Conservation (phyloP, 1,140 invertebrate species). For the Hyles euphorbiae region DNA sequence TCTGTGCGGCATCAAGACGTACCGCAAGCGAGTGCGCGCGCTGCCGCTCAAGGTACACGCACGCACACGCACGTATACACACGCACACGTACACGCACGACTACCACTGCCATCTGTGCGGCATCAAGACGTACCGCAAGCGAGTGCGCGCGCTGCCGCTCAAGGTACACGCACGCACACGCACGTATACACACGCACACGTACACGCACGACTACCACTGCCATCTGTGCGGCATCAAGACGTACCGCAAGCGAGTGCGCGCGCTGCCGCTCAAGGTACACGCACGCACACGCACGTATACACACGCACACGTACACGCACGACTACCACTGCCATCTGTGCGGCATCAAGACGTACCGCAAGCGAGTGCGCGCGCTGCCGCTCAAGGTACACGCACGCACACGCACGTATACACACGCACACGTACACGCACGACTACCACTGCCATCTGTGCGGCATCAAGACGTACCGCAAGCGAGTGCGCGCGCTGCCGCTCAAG, state of each 20-base stretch:
- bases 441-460: slow-evolving; percentile 94
- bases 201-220: slow-evolving; percentile 93
- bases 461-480: slow-evolving; percentile 90
- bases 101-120: slow-evolving; percentile 95
- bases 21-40: slow-evolving; percentile 90
- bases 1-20: slow-evolving; percentile 92
- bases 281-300: neutral
- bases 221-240: slow-evolving; percentile 92
- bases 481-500: slow-evolving; percentile 90
- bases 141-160: slow-evolving; percentile 90
- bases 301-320: no score
- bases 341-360: slow-evolving; percentile 93
- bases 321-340: slow-evolving; percentile 94
- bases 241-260: slow-evolving; percentile 92
- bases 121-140: slow-evolving; percentile 91
- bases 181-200: no score
- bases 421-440: slow-evolving; percentile 93
- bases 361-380: slow-evolving; percentile 89
- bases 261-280: slow-evolving; percentile 88
- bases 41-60: slow-evolving; percentile 85
- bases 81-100: slow-evolving; percentile 93
- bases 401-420: no score
- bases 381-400: slow-evolving; percentile 80
- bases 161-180: slow-evolving; percentile 74
- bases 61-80: neutral